These are phyloP conservation scores for Pteromalus puparum DNA, from an alignment of 1,140 invertebrate species.

Conservation along the genomic window DNA sequence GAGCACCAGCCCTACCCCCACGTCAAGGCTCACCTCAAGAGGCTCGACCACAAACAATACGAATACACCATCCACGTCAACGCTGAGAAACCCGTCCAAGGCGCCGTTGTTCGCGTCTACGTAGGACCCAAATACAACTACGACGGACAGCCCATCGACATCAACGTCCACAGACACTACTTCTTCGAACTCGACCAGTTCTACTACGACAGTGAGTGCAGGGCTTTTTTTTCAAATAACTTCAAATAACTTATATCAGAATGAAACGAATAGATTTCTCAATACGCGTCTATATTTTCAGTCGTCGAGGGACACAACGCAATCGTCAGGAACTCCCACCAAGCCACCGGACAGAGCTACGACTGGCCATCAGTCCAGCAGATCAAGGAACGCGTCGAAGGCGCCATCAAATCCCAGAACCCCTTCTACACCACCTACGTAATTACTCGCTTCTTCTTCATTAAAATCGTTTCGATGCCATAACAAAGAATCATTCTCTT, in stretches of 20 bases:
- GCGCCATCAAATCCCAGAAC: constrained; percentile 71
- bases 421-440: constrained; percentile 74
- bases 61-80: constrained; percentile 76
- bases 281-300: constrained; percentile 56
- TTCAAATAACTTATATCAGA: background rate
- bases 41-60: constrained; percentile 82
- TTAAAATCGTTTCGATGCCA: too few species aligned
- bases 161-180: constrained; percentile 78
- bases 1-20: constrained; percentile 60
- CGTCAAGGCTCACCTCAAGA: constrained; percentile 68
- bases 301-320: constrained; percentile 81
- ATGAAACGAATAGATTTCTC: background rate
- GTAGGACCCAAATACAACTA: constrained; percentile 78
- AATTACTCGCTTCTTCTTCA: constrained; percentile 42
- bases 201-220: constrained; percentile 74
- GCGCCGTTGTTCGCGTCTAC: constrained; percentile 76
- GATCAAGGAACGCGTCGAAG: constrained; percentile 75
- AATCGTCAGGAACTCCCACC: constrained; percentile 80
- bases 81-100: constrained; percentile 68
- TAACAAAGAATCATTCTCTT: constrained; percentile 18
- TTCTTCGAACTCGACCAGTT: constrained; percentile 84
- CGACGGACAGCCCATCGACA: constrained; percentile 75
- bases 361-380: constrained; percentile 81
- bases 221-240: too few species aligned
- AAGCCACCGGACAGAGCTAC: constrained; percentile 79